These are phyloP conservation scores for Tribolium freemani DNA, from an alignment of 2,888 invertebrate genomes.

Conservation along the genomic window DNA sequence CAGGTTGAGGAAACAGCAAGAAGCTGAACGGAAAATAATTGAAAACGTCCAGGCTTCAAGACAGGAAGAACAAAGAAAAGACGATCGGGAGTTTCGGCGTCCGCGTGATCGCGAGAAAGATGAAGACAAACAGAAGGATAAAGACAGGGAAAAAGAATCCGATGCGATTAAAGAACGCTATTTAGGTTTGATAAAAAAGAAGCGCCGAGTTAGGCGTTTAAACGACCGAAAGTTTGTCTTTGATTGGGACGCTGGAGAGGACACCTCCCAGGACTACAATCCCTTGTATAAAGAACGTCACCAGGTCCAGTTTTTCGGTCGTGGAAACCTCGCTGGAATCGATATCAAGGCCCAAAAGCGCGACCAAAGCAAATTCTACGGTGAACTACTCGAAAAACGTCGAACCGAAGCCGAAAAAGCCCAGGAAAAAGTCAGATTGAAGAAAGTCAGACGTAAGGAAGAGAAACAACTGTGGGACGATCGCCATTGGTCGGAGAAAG, in stretches of 20 bases:
- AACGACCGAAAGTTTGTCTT: constrained; percentile 99
- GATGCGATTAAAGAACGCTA: constrained; percentile 97
- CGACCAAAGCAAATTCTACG: constrained; percentile 97
- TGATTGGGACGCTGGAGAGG: constrained; percentile 99
- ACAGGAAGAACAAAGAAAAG: constrained; percentile 60
- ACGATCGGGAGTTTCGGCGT: constrained; percentile 65
- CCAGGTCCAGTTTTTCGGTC: constrained; percentile 97
- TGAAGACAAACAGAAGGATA: constrained; percentile 74
- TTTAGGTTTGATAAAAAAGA: constrained; percentile 93
- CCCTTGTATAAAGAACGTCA: constrained; percentile 96
- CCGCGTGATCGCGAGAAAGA: constrained; percentile 69
- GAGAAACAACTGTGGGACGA: constrained; percentile 99
- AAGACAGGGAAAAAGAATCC: constrained; percentile 92
- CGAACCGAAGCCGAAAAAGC: constrained; percentile 97
- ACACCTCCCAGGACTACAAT: constrained; percentile 98
- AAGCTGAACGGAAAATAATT: constrained; percentile 72
- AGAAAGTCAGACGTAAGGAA: constrained; percentile 94
- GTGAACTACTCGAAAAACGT: constrained; percentile 93
- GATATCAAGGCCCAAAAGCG: constrained; percentile 97
- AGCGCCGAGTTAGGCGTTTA: constrained; percentile 89
- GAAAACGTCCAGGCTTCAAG: constrained; percentile 60
- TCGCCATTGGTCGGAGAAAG: constrained; percentile 98
- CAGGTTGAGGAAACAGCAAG: constrained; percentile 79
- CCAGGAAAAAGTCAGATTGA: constrained; percentile 93
- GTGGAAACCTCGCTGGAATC: constrained; percentile 98